Evolutionary conservation across 2,888 invertebrate genomes (phyloP).

Genomic region (Zygaena filipendulae): DNA sequence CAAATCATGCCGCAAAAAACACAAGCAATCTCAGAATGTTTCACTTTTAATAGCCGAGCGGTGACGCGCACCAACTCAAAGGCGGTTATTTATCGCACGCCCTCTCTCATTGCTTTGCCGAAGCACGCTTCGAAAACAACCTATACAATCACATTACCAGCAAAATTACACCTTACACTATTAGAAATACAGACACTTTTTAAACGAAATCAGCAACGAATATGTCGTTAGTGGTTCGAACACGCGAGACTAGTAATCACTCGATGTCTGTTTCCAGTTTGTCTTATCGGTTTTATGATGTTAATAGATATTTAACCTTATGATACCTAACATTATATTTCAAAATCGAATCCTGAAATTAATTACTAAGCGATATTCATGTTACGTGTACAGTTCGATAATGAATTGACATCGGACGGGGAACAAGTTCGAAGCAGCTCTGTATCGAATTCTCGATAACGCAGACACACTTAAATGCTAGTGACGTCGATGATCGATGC

Average conservation of each 20-base stretch:
- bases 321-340: neutral
- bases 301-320: constrained; percentile 26
- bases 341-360: neutral
- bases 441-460: too few species aligned
- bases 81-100: constrained; percentile 68
- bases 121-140: constrained; percentile 46
- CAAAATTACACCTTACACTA: constrained; percentile 35
- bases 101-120: constrained; percentile 65
- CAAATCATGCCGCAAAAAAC: constrained; percentile 45
- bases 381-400: constrained; percentile 51
- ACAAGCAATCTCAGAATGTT: constrained; percentile 58
- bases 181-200: constrained; percentile 31
- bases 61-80: constrained; percentile 66
- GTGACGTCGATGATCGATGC: constrained; percentile 18
- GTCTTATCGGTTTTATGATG: constrained; percentile 34
- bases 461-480: too few species aligned
- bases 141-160: constrained; percentile 24
- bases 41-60: constrained; percentile 63
- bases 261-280: constrained; percentile 52
- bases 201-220: constrained; percentile 25
- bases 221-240: constrained; percentile 46
- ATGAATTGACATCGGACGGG: constrained; percentile 56
- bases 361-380: constrained; percentile 34
- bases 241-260: constrained; percentile 60
- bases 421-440: constrained; percentile 52